A percentile compares a stretch with the other conserved stretches of the same genome.
Evolutionary conservation across 1,140 invertebrate genomes (phyloP).

Genomic region (Andricus grossulariae): DNA sequence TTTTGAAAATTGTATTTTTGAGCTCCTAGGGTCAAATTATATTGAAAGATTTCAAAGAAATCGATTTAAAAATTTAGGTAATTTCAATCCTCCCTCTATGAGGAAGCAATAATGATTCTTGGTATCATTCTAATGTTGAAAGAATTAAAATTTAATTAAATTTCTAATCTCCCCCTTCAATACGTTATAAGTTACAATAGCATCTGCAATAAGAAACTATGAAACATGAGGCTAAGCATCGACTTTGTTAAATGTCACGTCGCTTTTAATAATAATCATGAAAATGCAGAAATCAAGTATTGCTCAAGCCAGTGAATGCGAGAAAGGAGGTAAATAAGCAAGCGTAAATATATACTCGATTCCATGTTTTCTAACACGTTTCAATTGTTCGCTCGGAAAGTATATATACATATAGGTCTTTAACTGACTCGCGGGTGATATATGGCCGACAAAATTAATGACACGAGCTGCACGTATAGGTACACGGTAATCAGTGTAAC

Average conservation of each 20-base stretch:
- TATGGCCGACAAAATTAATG: constrained; percentile 30
- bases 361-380: constrained; percentile 11
- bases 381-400: background rate
- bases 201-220: background rate
- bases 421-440: background rate
- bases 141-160: too few relatives aligned
- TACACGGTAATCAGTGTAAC: constrained; percentile 30
- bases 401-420: background rate
- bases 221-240: constrained; percentile 8
- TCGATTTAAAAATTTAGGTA: too few relatives aligned
- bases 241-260: constrained; percentile 26
- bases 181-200: background rate
- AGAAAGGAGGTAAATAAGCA: constrained; percentile 33
- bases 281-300: constrained; percentile 26
- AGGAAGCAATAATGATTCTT: too few relatives aligned
- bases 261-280: constrained; percentile 26
- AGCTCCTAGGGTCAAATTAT: too few relatives aligned
- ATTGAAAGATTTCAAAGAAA: too few relatives aligned
- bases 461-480: constrained; percentile 10
- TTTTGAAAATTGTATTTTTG: too few relatives aligned
- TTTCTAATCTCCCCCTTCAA: background rate
- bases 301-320: background rate
- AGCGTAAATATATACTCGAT: constrained; percentile 17
- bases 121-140: too few relatives aligned
- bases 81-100: too few relatives aligned